Conservation (phyloP, 2,797 vertebrate species). For the Microctenopoma steveboyesi region DNA sequence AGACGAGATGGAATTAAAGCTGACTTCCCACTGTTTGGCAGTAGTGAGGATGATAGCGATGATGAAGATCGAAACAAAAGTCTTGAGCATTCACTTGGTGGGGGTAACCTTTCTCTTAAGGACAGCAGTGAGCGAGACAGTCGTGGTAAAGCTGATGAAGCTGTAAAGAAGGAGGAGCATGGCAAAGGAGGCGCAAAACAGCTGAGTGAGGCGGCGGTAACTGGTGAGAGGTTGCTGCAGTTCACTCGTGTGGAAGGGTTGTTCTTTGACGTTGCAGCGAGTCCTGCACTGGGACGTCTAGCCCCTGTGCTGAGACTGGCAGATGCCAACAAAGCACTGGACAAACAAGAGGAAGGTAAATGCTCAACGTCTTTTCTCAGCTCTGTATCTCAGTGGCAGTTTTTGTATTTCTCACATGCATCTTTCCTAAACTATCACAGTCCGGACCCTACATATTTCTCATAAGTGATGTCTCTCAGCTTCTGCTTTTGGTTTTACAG, state of each 20-base stretch:
- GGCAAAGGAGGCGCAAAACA: background rate
- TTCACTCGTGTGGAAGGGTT: conserved; percentile 19
- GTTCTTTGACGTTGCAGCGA: conserved; percentile 32
- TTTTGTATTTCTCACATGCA: no score
- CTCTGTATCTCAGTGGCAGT: background rate
- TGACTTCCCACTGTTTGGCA: background rate
- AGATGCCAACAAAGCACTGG: conserved; percentile 17
- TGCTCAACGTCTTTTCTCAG: background rate
- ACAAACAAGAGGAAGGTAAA: conserved; percentile 61
- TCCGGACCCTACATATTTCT: no score
- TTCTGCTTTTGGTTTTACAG: background rate
- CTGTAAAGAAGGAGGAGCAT: background rate
- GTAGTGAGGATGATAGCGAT: background rate
- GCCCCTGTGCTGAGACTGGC: conserved; percentile 50
- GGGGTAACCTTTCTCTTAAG: background rate
- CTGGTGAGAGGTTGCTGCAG: conserved; percentile 20
- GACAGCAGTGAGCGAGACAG: background rate
- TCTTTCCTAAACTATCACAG: no score
- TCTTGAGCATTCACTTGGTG: background rate
- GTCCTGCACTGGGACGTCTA: conserved; percentile 11
- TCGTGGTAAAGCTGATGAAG: background rate
- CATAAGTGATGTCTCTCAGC: background rate
- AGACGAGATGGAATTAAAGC: background rate
- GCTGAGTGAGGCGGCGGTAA: background rate
- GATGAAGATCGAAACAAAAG: background rate